Conservation (phyloP, 2,888 invertebrate species). For the Amphimallon solstitiale region DNA sequence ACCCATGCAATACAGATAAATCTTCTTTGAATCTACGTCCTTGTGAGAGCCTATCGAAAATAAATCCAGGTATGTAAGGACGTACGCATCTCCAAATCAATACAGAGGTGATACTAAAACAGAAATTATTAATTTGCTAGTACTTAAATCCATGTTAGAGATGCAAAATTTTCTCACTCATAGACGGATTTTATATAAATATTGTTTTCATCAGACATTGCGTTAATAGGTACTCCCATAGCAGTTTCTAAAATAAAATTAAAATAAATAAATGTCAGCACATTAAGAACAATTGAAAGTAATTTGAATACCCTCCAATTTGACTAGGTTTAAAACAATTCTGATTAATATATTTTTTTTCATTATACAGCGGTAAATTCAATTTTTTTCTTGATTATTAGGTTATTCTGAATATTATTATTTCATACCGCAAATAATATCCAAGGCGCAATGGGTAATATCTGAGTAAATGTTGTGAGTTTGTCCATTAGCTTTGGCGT, state of each 20-base stretch:
- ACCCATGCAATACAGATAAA: conserved; percentile 26
- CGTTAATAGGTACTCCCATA: conserved; percentile 67
- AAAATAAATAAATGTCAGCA: not conserved
- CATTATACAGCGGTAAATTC: too few species aligned
- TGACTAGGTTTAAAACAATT: too few species aligned
- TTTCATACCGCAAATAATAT: conserved; percentile 56
- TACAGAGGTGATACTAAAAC: conserved; percentile 43
- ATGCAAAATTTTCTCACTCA: conserved; percentile 50
- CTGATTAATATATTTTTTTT: too few species aligned
- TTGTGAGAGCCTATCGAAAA: conserved; percentile 1
- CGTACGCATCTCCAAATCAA: conserved; percentile 37
- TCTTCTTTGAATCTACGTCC: conserved; percentile 20
- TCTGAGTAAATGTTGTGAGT: conserved; percentile 53
- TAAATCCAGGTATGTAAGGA: not conserved
- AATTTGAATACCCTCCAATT: too few species aligned
- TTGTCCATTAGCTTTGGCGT: conserved; percentile 47
- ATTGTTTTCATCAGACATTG: conserved; percentile 58
- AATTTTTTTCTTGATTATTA: too few species aligned
- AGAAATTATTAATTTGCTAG: not conserved
- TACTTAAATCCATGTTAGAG: not conserved
- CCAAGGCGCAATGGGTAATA: conserved; percentile 52
- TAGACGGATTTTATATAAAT: conserved; percentile 64
- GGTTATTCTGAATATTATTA: too few species aligned
- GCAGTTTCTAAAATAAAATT: conserved; percentile 68
- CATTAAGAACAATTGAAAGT: too few species aligned